Base-by-base conservation (phyloP, 2,797 vertebrate species). In the Aldrovandia affinis region DNA sequence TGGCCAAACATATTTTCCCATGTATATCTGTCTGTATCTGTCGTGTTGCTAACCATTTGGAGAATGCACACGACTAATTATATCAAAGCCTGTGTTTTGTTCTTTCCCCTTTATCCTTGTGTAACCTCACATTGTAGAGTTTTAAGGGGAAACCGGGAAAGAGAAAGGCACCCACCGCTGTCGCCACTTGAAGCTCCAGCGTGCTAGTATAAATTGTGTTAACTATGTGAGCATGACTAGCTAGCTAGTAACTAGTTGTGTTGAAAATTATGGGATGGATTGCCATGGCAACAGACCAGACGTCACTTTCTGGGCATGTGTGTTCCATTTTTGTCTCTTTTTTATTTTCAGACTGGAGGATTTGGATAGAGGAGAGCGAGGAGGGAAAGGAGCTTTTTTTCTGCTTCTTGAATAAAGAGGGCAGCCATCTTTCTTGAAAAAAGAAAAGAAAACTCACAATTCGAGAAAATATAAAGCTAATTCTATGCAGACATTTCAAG, bases 261-360 rank as follows among this genome's bases (percentile, higher is more conserved):
- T 94, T 88, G 92, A 91, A 96, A 94, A 96, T 96, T 96, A 97
- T 98, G 97, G 97, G 97, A 97, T 97, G 97, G 92, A 97, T 98
- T 96, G 96, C 96, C 96, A 96, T 95, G 97, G 97, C 96, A 98
- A 98, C 96, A 96, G 97, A 97, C 97, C 96, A 97, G 96, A 98
- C 97, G 97, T 98, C 97, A 98, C 97, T 95, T 96, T 96, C 96
- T 96, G 97, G 96, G 97, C 96, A 96, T 96, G 97, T 97, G 96
- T 96, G 96, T 96, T 96, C 95, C 95, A 95, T 95, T 96, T 95
- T 95, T 94, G 88, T 91, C 89, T 95, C 95, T 95, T 95, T 95
- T 94, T 96, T 96, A 95, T 96, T 96, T 96, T 95, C 96, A 94
- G 95, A 95, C 95, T 95, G 94, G 91, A 91, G 94, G 95, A 94